Conservation (phyloP, 2,888 invertebrate species). For the Sphaeridia pumilis region DNA sequence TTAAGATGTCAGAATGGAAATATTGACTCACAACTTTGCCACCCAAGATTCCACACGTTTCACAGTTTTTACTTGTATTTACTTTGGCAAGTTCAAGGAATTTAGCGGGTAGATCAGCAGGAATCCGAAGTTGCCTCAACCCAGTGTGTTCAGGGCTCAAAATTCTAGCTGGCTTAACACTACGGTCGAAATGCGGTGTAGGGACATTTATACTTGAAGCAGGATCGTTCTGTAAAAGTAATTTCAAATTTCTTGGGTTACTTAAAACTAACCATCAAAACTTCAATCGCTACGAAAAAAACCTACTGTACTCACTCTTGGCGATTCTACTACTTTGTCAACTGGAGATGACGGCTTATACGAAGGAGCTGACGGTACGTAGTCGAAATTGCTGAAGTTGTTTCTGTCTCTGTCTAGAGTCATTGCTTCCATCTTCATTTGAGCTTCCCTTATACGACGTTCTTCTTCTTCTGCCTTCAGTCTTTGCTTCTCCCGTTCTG, state of each 20-base stretch:
- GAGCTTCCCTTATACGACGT: conserved; percentile 4
- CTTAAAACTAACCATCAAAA: too few relatives aligned
- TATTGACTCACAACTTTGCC: conserved; percentile 68
- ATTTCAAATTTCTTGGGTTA: too few relatives aligned
- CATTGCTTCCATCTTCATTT: background rate
- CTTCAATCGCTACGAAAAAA: too few relatives aligned
- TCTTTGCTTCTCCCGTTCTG: conserved; percentile 42
- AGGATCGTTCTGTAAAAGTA: background rate
- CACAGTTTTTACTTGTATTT: conserved; percentile 71
- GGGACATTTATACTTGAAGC: too few relatives aligned
- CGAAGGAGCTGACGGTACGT: conserved; percentile 7
- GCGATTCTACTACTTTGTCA: too few relatives aligned
- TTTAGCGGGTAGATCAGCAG: conserved; percentile 57
- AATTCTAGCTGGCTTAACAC: conserved; percentile 48
- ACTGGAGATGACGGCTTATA: background rate
- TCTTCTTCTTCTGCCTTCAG: too few relatives aligned
- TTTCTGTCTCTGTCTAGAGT: background rate
- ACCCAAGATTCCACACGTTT: conserved; percentile 88
- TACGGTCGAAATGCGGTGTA: conserved; percentile 43
- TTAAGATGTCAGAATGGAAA: too few relatives aligned
- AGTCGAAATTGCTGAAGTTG: conserved; percentile 2
- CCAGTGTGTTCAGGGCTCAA: conserved; percentile 38
- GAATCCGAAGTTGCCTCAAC: conserved; percentile 59
- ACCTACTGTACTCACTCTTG: too few relatives aligned
- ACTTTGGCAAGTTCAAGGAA: conserved; percentile 64